Conservation (phyloP, 2,797 vertebrate species). For the Diplodus puntazzo region DNA sequence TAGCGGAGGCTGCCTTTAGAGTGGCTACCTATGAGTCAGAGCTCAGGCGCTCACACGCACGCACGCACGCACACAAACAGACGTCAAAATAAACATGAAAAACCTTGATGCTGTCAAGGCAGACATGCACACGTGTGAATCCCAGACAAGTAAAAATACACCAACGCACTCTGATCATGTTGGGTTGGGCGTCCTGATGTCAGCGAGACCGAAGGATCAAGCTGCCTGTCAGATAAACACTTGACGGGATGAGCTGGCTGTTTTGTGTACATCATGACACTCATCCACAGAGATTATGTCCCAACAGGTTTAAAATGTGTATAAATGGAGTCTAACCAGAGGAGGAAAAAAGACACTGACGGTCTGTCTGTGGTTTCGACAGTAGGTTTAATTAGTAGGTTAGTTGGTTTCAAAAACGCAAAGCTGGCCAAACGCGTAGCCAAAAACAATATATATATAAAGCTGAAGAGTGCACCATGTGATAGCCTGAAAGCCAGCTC, state of each 20-base stretch:
- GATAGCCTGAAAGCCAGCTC: no score
- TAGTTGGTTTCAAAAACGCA: no score
- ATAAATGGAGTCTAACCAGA: background rate
- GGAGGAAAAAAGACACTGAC: background rate
- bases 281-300: constrained; percentile 22
- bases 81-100: constrained; percentile 27
- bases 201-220: constrained; percentile 52
- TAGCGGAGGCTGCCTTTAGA: constrained; percentile 53
- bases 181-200: constrained; percentile 26
- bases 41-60: background rate
- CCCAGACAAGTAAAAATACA: constrained; percentile 36
- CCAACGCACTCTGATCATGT: constrained; percentile 30
- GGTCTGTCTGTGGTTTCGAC: background rate
- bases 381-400: no score
- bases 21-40: constrained; percentile 58
- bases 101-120: constrained; percentile 29
- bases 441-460: no score
- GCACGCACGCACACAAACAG: background rate
- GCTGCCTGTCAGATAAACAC: constrained; percentile 51
- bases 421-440: no score
- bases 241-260: constrained; percentile 23
- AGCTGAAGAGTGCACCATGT: no score
- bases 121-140: constrained; percentile 13
- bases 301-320: constrained; percentile 35
- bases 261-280: constrained; percentile 25